Evolutionary conservation across 2,113 vertebrate species (phyloP), one percentile per base, ranked within the genome.

Genomic region (Phyllostomus hastatus): DNA sequence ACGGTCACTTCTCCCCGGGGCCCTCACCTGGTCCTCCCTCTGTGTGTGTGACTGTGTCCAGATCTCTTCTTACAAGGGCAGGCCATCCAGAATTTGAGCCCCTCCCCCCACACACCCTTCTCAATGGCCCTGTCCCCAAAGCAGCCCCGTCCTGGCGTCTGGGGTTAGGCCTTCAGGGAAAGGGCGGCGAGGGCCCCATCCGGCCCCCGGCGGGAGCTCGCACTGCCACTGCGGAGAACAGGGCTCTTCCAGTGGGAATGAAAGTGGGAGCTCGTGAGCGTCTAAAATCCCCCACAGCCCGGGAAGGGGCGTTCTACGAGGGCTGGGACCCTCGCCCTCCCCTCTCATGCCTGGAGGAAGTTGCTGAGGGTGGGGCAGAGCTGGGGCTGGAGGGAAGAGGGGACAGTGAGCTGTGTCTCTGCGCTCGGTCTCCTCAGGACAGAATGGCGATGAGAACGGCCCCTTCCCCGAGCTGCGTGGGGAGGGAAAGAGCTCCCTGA

Each of bases 1-100:
- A 38, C 1, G 10, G 10, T 9, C 2, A 0, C 16, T 4, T 33
- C 19, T 41, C 33, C 26, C 6, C 1, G 33, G 0, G 0, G 7
- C n/a, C 3, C 10, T 61, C n/a, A 7, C 1, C 2, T 5, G 19
- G n/a, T 52, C 14, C 1, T 61, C 20, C 43, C 28, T 52, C 28
- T 52, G 43, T 28, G 31, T 1, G 24, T 2, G 6, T 80, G 24
- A 11, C 31, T 80, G 14, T 0, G 1, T 19, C 70, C 43, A 19
- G 0, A 41, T 31, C 24, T n/a, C 35, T 4, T 50, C 78, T 52
- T 12, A 8, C 4, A 31, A 50, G 43, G 31, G 84, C 50, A 0
- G 1, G 85, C 38, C 61, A 41, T 20, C 4, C 11, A 1, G 17
- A 14, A 20, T 3, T 7, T 0, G 31, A 52, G 35, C 16, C 43